A percentile compares a stretch with the other conserved stretches of the same genome.
Conservation (phyloP, 2,888 invertebrate genomes). For the Cinara cedri region DNA sequence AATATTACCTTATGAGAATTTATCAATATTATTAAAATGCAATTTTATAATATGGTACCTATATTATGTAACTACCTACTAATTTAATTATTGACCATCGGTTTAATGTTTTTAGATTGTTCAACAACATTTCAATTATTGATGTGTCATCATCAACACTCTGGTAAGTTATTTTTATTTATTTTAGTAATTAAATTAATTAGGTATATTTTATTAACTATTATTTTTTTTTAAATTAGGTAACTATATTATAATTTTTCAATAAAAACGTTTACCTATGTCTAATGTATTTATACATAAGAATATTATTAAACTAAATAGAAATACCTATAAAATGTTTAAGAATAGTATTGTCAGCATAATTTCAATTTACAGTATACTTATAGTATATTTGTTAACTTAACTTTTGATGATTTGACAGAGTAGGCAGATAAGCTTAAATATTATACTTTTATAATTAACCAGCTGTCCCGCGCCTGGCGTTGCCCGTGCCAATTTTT, state of each 20-base stretch:
- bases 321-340: too few species aligned
- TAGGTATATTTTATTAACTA: background rate
- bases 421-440: too few species aligned
- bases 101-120: constrained; percentile 31
- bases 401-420: too few species aligned
- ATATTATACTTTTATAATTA: too few species aligned
- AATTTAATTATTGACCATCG: background rate
- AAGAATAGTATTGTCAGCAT: too few species aligned
- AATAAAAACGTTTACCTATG: background rate
- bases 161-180: constrained; percentile 18
- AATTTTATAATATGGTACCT: background rate
- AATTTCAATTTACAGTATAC: too few species aligned
- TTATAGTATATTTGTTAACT: too few species aligned
- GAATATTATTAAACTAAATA: too few species aligned
- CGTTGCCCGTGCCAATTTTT: too few species aligned
- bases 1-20: background rate
- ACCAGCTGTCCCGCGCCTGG: too few species aligned
- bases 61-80: background rate
- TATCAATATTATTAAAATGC: background rate
- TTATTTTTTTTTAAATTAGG: background rate
- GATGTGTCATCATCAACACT: constrained; percentile 53
- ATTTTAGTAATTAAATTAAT: background rate
- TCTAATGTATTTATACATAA: too few species aligned
- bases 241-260: background rate
- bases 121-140: constrained; percentile 42